Percentiles rank a stretch among this genome's conserved stretches.
phyloP scores from a whole-genome alignment of 2,888 invertebrate species.

The Cheilosia pagana region DNA sequence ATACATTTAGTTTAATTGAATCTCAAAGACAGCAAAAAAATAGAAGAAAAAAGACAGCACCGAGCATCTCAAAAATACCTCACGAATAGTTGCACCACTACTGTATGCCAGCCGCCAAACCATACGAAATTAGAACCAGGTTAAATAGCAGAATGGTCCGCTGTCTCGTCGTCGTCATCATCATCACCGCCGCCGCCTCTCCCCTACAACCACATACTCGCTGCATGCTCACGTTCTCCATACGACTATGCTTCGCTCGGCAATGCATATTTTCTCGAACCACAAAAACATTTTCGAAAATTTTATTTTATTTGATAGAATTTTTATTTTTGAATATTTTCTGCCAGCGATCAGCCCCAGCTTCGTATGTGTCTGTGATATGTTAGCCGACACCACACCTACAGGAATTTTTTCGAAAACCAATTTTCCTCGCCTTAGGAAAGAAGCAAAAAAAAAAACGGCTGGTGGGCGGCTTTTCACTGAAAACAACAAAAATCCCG shows the following conservation, averaged over 20 bases:
- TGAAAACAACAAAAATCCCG: constrained; percentile 45
- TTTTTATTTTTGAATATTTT: constrained; percentile 48
- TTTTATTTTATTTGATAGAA: constrained; percentile 28
- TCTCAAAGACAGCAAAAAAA: constrained; percentile 43
- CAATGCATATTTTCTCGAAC: constrained; percentile 53
- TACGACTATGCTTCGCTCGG: constrained; percentile 15
- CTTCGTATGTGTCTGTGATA: constrained; percentile 43
- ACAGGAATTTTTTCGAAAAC: constrained; percentile 56
- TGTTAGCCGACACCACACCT: constrained; percentile 74
- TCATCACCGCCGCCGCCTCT: background rate
- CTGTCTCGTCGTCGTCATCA: constrained; percentile 64
- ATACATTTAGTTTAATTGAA: constrained; percentile 62
- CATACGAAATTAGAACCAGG: constrained; percentile 75
- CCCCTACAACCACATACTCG: constrained; percentile 46
- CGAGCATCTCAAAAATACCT: constrained; percentile 62
- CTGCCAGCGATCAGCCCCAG: constrained; percentile 19
- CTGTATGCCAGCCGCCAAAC: constrained; percentile 70
- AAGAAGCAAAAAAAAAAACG: background rate
- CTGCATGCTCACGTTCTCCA: constrained; percentile 38
- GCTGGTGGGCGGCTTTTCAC: constrained; percentile 59
- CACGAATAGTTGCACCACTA: constrained; percentile 70
- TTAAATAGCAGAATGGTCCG: constrained; percentile 70
- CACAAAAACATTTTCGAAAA: constrained; percentile 43
- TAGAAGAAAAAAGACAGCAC: constrained; percentile 29
- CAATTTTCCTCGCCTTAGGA: constrained; percentile 46